Conservation (phyloP, 2,888 invertebrate genomes). For the Troides helena region DNA sequence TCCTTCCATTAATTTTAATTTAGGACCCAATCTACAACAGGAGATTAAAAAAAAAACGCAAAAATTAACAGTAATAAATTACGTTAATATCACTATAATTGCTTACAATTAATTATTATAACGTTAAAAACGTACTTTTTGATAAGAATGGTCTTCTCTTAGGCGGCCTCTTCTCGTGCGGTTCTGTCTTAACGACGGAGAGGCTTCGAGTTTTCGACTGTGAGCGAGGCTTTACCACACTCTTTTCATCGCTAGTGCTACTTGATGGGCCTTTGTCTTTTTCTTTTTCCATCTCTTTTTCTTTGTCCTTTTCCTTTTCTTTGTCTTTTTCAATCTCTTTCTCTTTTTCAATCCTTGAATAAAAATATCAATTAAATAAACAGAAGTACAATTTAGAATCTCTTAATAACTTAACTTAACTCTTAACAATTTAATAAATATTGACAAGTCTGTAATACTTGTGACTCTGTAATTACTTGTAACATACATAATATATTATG, state of each 20-base stretch:
- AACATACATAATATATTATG: too few species aligned
- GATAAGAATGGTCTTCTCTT: conserved; percentile 63
- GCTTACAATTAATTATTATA: not conserved
- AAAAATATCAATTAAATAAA: not conserved
- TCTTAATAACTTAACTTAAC: too few species aligned
- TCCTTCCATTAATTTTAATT: too few species aligned
- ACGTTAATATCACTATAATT: not conserved
- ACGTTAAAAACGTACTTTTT: conserved; percentile 54
- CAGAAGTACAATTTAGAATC: too few species aligned
- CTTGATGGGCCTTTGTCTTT: conserved; percentile 40
- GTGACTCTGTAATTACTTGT: too few species aligned
- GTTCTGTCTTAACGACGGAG: conserved; percentile 54
- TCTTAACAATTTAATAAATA: too few species aligned
- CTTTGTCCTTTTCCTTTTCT: conserved; percentile 46
- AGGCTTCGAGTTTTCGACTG: conserved; percentile 64
- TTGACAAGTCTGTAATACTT: too few species aligned
- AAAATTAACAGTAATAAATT: not conserved
- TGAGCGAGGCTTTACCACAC: conserved; percentile 57
- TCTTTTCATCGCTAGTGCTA: conserved; percentile 62
- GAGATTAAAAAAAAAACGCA: too few species aligned
- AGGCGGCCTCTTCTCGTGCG: conserved; percentile 58
- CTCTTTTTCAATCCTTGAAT: conserved; percentile 42
- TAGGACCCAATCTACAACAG: too few species aligned
- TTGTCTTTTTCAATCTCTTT: conserved; percentile 50
- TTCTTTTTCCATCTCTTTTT: conserved; percentile 43